Evolutionary conservation across 2,113 vertebrate species (phyloP).

Genomic region (Asarcornis scutulata): DNA sequence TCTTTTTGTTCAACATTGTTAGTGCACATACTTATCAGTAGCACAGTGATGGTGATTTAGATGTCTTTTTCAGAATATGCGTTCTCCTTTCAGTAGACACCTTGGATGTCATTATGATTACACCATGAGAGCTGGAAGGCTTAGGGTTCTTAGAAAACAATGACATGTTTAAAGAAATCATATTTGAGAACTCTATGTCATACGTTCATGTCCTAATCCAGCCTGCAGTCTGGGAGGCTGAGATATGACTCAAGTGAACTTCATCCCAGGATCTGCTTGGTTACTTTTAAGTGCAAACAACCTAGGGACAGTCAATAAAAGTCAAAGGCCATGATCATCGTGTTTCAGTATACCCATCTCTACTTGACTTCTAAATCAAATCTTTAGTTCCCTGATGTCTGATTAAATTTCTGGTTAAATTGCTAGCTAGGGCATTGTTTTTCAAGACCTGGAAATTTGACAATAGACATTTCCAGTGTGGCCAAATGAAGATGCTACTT

Average conservation of each 20-base stretch:
- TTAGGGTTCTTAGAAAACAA: not conserved
- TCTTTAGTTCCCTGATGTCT: not conserved
- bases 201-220: not conserved
- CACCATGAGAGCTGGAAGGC: not conserved
- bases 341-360: not conserved
- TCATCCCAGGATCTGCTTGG: not conserved
- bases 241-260: not conserved
- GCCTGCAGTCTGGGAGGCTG: not conserved
- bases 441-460: not conserved
- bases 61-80: not conserved
- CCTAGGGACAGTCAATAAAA: not conserved
- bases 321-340: not conserved
- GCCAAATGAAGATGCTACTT: conserved; percentile 2
- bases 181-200: not conserved
- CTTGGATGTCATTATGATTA: not conserved
- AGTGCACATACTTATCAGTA: not conserved
- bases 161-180: not conserved
- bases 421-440: not conserved
- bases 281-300: not conserved
- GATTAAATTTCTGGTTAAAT: not conserved
- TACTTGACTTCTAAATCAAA: not conserved
- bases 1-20: not conserved
- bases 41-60: not conserved
- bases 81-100: not conserved
- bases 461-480: not conserved